These are phyloP conservation scores for Druon quercuslanigerum DNA, from an alignment of 1,140 invertebrate genomes.

Conservation along the genomic window DNA sequence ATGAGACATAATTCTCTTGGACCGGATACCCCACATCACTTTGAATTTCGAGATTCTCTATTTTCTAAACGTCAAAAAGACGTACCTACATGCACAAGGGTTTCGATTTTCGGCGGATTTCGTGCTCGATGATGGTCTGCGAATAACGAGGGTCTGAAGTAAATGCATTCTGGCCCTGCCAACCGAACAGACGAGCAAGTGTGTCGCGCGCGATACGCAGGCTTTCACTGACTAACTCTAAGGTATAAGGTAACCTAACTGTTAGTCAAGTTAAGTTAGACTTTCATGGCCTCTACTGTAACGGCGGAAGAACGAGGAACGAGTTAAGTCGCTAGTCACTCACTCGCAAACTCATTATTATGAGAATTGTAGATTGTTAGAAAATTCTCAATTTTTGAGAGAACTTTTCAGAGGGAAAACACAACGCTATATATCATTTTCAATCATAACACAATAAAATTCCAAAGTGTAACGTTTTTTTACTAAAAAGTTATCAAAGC, in stretches of 20 bases:
- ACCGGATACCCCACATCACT: too few species aligned
- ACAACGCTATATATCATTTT: too few species aligned
- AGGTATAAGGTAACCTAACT: not conserved
- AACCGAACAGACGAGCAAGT: not conserved
- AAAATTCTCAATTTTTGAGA: not conserved
- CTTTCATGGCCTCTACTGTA: conserved; percentile 12
- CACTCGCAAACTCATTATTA: conserved; percentile 25
- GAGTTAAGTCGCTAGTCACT: conserved; percentile 10
- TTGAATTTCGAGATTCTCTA: not conserved
- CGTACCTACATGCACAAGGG: conserved; percentile 23
- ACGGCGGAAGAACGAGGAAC: not conserved
- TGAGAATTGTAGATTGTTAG: not conserved
- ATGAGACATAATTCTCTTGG: not conserved
- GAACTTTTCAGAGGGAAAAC: not conserved
- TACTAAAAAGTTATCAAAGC: too few species aligned
- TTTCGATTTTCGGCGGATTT: not conserved
- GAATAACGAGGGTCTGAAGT: conserved; percentile 16
- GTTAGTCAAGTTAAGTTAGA: not conserved
- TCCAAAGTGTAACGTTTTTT: too few species aligned
- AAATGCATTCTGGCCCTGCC: conserved; percentile 6
- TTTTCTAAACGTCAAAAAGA: not conserved
- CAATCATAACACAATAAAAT: too few species aligned
- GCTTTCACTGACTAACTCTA: conserved; percentile 20
- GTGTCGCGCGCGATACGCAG: conserved; percentile 30
- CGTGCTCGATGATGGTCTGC: not conserved